Conservation (phyloP, 2,888 invertebrate species). For the Anodontia alba region DNA sequence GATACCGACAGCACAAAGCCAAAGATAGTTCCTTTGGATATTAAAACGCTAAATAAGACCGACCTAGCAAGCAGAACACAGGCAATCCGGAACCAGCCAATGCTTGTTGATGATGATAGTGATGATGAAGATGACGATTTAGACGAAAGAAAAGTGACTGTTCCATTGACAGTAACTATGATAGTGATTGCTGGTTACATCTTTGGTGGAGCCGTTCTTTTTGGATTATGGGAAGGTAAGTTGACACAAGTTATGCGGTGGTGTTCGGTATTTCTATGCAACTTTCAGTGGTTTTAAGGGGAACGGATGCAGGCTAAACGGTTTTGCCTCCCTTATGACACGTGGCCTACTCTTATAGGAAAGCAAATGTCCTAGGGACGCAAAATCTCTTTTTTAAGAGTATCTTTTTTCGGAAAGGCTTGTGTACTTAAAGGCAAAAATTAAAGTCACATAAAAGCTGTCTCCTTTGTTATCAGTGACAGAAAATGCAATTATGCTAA, state of each 20-base stretch:
- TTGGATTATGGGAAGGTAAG: conserved; percentile 82
- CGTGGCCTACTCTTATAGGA: too few species aligned
- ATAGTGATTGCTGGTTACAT: conserved; percentile 84
- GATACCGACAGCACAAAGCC: conserved; percentile 24
- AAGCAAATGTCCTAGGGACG: too few species aligned
- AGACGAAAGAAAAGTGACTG: conserved; percentile 82
- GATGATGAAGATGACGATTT: conserved; percentile 82
- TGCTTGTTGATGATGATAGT: conserved; percentile 73
- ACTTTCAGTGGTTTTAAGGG: too few species aligned
- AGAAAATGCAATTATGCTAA: too few species aligned
- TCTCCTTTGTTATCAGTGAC: too few species aligned
- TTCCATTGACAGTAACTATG: conserved; percentile 84
- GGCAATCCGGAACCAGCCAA: conserved; percentile 67
- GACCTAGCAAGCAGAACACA: conserved; percentile 51
- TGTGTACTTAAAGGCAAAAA: too few species aligned
- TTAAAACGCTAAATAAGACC: conserved; percentile 56
- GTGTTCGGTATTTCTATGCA: too few species aligned
- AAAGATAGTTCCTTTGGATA: conserved; percentile 74
- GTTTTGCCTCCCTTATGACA: too few species aligned
- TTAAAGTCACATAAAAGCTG: too few species aligned
- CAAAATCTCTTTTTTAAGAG: too few species aligned
- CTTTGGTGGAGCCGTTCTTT: conserved; percentile 83
- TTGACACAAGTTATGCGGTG: background rate
- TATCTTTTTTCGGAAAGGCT: too few species aligned
- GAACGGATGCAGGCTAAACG: too few species aligned